Percentiles rank a stretch among this genome's conserved stretches.
Conservation (phyloP, 2,797 vertebrate genomes). For the Phataginus tetradactyla region DNA sequence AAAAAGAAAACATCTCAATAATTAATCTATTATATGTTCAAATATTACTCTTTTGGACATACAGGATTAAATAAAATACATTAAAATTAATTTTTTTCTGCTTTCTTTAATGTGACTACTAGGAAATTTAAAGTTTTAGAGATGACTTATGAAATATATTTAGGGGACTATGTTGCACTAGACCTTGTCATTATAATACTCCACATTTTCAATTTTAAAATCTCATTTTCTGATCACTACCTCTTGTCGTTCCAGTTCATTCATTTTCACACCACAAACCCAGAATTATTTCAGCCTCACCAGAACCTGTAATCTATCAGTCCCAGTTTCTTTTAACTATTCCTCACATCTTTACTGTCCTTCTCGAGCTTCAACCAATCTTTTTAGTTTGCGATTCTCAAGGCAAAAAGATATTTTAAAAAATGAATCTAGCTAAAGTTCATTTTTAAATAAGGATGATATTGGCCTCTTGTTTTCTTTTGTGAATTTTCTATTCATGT, state of each 20-base stretch:
- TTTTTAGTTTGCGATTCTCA: not conserved
- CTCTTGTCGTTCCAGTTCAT: not conserved
- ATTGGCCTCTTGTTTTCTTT: not conserved
- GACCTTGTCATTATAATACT: not conserved
- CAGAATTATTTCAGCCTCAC: not conserved
- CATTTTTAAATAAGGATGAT: not conserved
- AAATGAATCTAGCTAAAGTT: not conserved
- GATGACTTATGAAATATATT: not conserved
- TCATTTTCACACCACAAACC: not conserved
- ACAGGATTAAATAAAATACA: not conserved
- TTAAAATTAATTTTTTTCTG: not conserved
- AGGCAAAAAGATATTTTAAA: not conserved
- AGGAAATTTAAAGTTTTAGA: not conserved
- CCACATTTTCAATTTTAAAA: conserved; percentile 5
- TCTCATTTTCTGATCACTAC: not conserved
- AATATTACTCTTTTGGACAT: not conserved
- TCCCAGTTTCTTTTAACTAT: not conserved
- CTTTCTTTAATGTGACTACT: not conserved
- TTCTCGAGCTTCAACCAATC: not conserved
- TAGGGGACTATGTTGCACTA: not conserved
- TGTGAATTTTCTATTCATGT: not conserved
- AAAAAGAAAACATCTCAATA: not conserved
- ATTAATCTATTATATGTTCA: not conserved
- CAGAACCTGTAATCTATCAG: not conserved
- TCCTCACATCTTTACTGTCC: not conserved